Conservation (phyloP, 2,888 invertebrate genomes). For the Meiosimyza platycephala region DNA sequence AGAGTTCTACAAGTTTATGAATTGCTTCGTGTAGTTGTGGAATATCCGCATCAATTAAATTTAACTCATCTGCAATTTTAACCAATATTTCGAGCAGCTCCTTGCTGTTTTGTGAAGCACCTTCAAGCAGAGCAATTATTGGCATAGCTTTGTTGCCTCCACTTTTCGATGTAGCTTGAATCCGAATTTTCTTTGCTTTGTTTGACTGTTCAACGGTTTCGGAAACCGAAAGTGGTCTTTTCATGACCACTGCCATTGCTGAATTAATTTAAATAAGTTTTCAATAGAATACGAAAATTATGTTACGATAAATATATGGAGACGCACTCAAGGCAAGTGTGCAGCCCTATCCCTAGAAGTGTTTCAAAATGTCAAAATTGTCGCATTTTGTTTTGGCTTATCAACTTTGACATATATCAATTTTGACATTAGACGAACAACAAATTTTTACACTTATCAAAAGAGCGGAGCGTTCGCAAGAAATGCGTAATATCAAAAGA, state of each 20-base stretch:
- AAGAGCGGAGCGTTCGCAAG: no score
- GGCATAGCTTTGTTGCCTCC: conserved; percentile 48
- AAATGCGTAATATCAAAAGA: no score
- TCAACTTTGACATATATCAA: no score
- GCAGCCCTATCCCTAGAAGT: no score
- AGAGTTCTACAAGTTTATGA: conserved; percentile 57
- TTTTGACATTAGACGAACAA: no score
- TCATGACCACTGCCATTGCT: conserved; percentile 41
- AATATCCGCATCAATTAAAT: conserved; percentile 52
- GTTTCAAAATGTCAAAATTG: no score
- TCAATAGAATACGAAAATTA: no score
- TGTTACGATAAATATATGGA: no score
- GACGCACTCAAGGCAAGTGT: no score
- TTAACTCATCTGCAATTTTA: conserved; percentile 62
- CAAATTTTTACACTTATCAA: no score
- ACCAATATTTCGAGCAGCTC: conserved; percentile 61
- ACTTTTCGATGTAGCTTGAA: conserved; percentile 51
- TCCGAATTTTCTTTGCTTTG: conserved; percentile 57
- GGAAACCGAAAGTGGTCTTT: conserved; percentile 47
- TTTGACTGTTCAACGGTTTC: conserved; percentile 49
- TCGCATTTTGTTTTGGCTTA: no score
- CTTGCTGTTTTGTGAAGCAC: conserved; percentile 45
- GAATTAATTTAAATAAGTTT: no score
- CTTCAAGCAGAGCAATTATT: conserved; percentile 51
- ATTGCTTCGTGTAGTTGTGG: conserved; percentile 58